Evolutionary conservation across 2,113 vertebrate species (phyloP).

Genomic region (Stegastes partitus): DNA sequence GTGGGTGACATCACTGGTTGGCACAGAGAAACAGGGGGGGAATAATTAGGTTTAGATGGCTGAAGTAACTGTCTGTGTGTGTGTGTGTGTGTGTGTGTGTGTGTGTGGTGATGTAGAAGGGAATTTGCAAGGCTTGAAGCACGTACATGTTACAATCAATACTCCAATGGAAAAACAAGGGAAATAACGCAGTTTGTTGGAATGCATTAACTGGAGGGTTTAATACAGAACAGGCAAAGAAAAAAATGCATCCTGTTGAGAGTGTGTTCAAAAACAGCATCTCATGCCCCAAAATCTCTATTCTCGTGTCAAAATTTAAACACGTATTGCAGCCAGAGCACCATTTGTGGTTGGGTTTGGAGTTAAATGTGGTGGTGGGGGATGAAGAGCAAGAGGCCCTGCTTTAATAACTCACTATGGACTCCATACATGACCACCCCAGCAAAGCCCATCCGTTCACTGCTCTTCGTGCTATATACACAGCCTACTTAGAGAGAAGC

Average conservation of each 20-base stretch:
- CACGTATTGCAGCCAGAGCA: slow-evolving; percentile 13
- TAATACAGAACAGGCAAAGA: slow-evolving; percentile 4
- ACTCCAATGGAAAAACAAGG: slow-evolving; percentile 28
- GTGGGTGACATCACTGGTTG: slow-evolving; percentile 85
- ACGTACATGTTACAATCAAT: slow-evolving; percentile 61
- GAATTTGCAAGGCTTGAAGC: slow-evolving; percentile 68
- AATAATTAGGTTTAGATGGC: slow-evolving; percentile 84
- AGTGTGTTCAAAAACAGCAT: not conserved
- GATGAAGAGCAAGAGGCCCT: slow-evolving; percentile 65
- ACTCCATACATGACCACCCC: slow-evolving; percentile 80
- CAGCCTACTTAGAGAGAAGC: slow-evolving; percentile 77
- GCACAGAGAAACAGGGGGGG: slow-evolving; percentile 73
- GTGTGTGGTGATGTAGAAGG: slow-evolving; percentile 61
- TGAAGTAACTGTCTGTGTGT: slow-evolving; percentile 63
- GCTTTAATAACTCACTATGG: slow-evolving; percentile 79
- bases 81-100: slow-evolving; percentile 43
- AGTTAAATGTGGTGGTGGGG: slow-evolving; percentile 40
- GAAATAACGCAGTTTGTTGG: slow-evolving; percentile 16
- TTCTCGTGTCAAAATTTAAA: not conserved
- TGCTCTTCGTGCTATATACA: slow-evolving; percentile 76
- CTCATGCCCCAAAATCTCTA: not conserved
- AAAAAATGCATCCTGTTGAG: not conserved
- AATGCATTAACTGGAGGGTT: not conserved
- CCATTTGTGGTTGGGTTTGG: slow-evolving; percentile 39
- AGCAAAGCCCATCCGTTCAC: slow-evolving; percentile 70